These are phyloP conservation scores for Hypercompe scribonia DNA, from an alignment of 2,888 invertebrate genomes.

Conservation along the genomic window DNA sequence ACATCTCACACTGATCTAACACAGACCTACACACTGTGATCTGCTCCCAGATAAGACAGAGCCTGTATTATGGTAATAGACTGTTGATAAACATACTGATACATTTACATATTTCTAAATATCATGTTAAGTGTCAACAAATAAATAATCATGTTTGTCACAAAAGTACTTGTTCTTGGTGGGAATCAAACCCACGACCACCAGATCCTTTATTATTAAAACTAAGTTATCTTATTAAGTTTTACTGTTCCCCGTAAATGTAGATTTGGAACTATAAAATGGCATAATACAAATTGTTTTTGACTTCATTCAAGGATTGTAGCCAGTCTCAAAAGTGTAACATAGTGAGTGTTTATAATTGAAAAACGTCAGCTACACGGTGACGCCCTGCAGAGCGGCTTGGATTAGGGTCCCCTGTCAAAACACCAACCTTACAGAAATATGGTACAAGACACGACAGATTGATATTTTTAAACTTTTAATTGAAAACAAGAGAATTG, in stretches of 20 bases:
- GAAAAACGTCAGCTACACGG: slow-evolving; percentile 76
- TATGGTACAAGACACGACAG: slow-evolving; percentile 31
- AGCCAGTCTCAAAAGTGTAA: slow-evolving; percentile 72
- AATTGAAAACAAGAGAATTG: too few relatives aligned
- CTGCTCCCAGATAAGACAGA: too few relatives aligned
- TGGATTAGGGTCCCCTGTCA: slow-evolving; percentile 81
- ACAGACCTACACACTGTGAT: too few relatives aligned
- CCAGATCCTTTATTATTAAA: not conserved
- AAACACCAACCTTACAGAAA: slow-evolving; percentile 63
- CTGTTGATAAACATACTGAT: too few relatives aligned
- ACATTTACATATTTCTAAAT: too few relatives aligned
- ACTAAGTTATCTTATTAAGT: not conserved
- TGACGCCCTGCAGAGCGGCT: slow-evolving; percentile 77
- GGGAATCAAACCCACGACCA: too few relatives aligned
- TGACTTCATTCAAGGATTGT: slow-evolving; percentile 11
- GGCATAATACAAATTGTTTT: slow-evolving; percentile 12
- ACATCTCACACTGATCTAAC: too few relatives aligned
- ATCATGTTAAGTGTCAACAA: too few relatives aligned
- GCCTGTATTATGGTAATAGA: too few relatives aligned
- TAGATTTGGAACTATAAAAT: not conserved
- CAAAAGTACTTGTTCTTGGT: not conserved
- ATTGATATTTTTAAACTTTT: not conserved
- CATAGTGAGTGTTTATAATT: slow-evolving; percentile 79
- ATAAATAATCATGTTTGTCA: too few relatives aligned
- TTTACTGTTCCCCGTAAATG: not conserved